Evolutionary conservation across 1,140 invertebrate genomes (phyloP), one percentile per base, ranked within the genome.

Genomic region (Gryllus bimaculatus): DNA sequence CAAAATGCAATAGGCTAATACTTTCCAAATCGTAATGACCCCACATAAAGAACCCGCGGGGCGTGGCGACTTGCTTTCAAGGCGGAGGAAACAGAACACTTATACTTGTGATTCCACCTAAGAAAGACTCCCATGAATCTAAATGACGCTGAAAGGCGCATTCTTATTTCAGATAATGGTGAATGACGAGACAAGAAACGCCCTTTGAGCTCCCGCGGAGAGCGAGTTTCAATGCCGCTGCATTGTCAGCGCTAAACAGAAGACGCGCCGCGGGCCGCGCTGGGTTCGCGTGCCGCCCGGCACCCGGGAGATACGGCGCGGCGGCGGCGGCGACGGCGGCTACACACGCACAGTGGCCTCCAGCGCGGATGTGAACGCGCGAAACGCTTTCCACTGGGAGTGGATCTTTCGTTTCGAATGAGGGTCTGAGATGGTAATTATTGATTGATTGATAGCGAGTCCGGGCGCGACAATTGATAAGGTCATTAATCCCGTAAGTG

Each of bases 151-250:
- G 54, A 66, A 66, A 66, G 54, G 18, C 54, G 54, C 54, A 66
- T 66, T 66, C 54, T 66, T 66, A 66, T 66, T 10, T 18, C 54
- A 66, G 18, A 66, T 66, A 66, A 66, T 66, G 54, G 54, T 66
- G 54, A 66, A 66, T 66, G 54, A 66, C 54, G 54, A 66, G 54
- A 66, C 54, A 66, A 66, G 54, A 66, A 66, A 66, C 54, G 54
- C 54, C 54, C 54, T 66, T 66, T 66, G 10, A 66, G 54, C 54
- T 66, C 54, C 54, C 54, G 54, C 18, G 54, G 10, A 66, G 54
- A 66, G 54, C 54, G 54, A 18, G 10, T 66, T 66, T 66, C 54
- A 66, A 66, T 66, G 54, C 10, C 10, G 10, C 10, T 10, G 54
- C 54, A 66, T 66, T 66, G 54, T 66, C 10, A 66, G 18, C 54